Base-by-base conservation (phyloP, 2,888 invertebrate genomes). In the Hylaea fasciaria region DNA sequence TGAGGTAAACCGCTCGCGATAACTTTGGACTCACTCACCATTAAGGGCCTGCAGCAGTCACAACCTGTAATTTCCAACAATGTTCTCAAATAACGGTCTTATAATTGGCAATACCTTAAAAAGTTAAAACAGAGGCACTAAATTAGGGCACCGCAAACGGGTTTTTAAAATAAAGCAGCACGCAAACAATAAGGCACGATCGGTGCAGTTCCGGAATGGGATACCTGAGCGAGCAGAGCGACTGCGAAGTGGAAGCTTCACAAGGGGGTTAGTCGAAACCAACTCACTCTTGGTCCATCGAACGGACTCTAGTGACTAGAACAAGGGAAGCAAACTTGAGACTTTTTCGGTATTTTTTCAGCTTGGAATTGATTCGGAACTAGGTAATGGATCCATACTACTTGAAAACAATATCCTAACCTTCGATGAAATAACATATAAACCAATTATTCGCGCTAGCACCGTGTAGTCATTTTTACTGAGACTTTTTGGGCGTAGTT, bases 141-240 rank as follows among this genome's bases (percentile, higher is more conserved):
- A 66, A 64, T 66, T 59, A 64, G 68, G 65, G 56, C 68, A 47
- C 52, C 40, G 32, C 49, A 57, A 66, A 68, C 68, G 43, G 49
- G 68, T 62, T 68, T 62, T 59, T 53, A 62, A 62, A 65, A 64
- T 59, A 68, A 64, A 66, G 46, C 55, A 17, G 57, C 57, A 46
- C 56, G 57, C 64, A 39, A 69, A 69, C 68, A 69, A 69, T 69
- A 65, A 63, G 64, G 63, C 65, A 64, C 61, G 66, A 55, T 64
- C 61, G 43, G 55, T 45, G 14, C 48, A 14, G 47, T 48, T 61
- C 51, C 50, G 55, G 41, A 49, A 40, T 45, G 37, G 35, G 50
- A 54, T 8, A 58, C 37, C 35, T 48, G 28, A 14, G 22, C 57
- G 46, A 53, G 32, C n/a, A 12, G 32, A 4, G 35, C 13, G 48